phyloP scores from a whole-genome alignment of 2,888 invertebrate species.

The Stegana nigrithorax region DNA sequence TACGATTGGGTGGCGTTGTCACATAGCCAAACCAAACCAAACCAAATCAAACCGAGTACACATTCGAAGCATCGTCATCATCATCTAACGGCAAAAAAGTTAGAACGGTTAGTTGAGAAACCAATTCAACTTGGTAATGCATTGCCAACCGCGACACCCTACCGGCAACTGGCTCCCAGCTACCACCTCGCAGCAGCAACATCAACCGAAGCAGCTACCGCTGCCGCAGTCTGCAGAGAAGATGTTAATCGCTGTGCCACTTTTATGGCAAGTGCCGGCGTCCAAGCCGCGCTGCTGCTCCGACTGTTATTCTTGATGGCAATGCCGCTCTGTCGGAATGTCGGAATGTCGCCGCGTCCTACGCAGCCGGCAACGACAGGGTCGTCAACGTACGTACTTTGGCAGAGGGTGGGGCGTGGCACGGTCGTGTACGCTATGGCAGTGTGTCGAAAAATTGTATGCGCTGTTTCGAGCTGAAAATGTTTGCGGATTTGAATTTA shows the following conservation, averaged over 20 bases:
- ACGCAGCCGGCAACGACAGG: conserved; percentile 16
- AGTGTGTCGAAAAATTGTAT: conserved; percentile 36
- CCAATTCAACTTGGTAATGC: conserved; percentile 15
- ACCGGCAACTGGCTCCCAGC: not conserved
- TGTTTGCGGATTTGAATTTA: conserved; percentile 66
- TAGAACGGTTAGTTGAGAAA: not conserved
- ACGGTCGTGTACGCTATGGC: too few species aligned
- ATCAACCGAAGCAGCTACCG: conserved; percentile 10
- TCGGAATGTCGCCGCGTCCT: too few species aligned
- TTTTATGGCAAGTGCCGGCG: conserved; percentile 57
- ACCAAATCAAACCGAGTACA: too few species aligned
- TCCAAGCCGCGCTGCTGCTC: conserved; percentile 39
- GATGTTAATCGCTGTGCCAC: conserved; percentile 59
- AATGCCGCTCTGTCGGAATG: too few species aligned
- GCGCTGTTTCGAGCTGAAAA: conserved; percentile 32
- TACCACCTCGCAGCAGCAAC: not conserved
- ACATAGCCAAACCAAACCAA: too few species aligned
- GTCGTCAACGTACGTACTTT: not conserved
- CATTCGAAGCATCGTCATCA: not conserved
- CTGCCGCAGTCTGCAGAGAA: conserved; percentile 38
- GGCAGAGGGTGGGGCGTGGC: conserved; percentile 38
- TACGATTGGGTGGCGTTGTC: not conserved
- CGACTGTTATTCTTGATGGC: too few species aligned
- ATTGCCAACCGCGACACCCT: not conserved
- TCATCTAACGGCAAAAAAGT: conserved; percentile 13